Conservation (phyloP, 2,113 vertebrate genomes). For the Theropithecus gelada region DNA sequence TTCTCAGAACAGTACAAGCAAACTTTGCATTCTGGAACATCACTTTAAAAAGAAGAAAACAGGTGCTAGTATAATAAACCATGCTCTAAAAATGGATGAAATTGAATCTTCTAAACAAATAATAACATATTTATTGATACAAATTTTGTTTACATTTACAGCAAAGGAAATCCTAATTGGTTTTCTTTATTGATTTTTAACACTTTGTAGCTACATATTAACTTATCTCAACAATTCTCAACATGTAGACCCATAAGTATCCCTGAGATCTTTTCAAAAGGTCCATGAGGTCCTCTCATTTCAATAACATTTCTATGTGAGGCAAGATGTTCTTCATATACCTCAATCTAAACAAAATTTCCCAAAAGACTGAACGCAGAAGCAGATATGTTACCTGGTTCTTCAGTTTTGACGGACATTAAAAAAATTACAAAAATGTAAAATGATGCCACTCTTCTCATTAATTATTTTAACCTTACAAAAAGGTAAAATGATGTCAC, state of each 20-base stretch:
- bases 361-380: background rate
- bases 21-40: background rate
- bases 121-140: background rate
- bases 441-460: background rate
- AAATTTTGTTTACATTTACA: background rate
- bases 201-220: background rate
- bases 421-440: background rate
- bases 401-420: background rate
- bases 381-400: background rate
- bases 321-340: background rate
- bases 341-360: background rate
- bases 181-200: background rate
- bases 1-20: background rate
- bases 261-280: background rate
- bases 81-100: background rate
- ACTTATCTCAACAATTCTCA: background rate
- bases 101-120: background rate
- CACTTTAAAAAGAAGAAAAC: background rate
- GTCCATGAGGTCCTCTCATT: background rate
- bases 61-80: background rate
- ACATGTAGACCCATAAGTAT: accelerated
- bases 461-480: background rate
- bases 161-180: background rate
- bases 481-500: background rate
- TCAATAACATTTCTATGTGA: background rate